phyloP scores from a whole-genome alignment of 2,113 vertebrate genomes.

The Paracanthobrama guichenoti region DNA sequence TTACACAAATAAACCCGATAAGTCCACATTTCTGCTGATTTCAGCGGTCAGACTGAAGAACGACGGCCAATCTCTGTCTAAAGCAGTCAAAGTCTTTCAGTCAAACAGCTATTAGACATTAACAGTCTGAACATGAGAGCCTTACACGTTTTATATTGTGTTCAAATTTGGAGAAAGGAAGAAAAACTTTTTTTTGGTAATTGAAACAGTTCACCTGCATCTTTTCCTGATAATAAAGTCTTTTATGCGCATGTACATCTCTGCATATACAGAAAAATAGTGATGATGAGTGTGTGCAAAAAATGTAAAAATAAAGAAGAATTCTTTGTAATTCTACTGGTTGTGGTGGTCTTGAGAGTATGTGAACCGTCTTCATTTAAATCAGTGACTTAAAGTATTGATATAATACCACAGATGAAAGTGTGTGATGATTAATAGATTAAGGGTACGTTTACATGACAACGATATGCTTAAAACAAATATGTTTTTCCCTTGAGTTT shows the following conservation, averaged over 20 bases:
- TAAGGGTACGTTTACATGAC: too few relatives aligned
- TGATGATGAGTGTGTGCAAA: conserved; percentile 18
- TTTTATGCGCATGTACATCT: conserved; percentile 39
- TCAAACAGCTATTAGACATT: background rate
- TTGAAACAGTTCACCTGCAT: conserved; percentile 1
- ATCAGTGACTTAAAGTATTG: background rate
- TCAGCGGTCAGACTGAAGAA: background rate
- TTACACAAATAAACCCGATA: background rate
- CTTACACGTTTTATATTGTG: background rate
- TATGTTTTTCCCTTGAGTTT: too few relatives aligned
- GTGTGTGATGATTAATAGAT: too few relatives aligned
- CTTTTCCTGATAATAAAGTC: conserved; percentile 6
- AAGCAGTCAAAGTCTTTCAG: background rate
- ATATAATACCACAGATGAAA: too few relatives aligned
- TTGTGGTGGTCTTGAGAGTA: background rate
- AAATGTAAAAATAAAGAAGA: conserved; percentile 21
- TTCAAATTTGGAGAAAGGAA: background rate
- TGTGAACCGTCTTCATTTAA: background rate
- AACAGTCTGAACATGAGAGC: background rate
- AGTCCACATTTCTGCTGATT: background rate
- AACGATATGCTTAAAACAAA: too few relatives aligned
- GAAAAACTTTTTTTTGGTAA: background rate
- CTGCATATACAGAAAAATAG: conserved; percentile 37
- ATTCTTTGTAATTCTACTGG: conserved; percentile 23
- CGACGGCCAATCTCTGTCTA: background rate